Evolutionary conservation across 2,797 vertebrate species (phyloP), one percentile per base, ranked within the genome.

Genomic region (Parambassis ranga): DNA sequence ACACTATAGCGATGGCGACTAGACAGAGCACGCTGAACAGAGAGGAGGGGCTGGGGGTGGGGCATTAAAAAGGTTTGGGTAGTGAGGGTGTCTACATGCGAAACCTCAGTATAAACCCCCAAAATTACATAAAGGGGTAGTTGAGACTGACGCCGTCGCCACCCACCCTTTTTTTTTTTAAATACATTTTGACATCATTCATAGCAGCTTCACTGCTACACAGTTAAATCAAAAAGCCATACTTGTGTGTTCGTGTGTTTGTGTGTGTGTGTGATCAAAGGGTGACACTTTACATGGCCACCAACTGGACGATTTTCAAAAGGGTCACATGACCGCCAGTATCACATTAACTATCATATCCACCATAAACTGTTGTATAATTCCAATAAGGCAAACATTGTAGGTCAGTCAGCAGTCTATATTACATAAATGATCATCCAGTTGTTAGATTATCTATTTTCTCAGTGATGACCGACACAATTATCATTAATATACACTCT

Each of bases 181-280:
- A 15, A 71, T 77, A 89, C 79, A 85, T 82, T 91, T 92, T 93
- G 92, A 94, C 93, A 94, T 93, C 92, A 93, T 92, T 92, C 84
- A 82, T 75, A 84, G 88, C 88, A 90, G 90, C 50, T 75, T 71
- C 43, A 72, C 86, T 82, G 79, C 82, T 80, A 84, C 81, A 81
- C 79, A 77, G 81, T 79, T 84, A 71, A 84, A 75, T 51, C 13
- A 53, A 70, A 80, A 77, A 79, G 66, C 65, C 67, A 67, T 80
- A 72, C 23, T 4, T 59, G 13, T 68, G 36, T 77, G 52, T 74
- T 44, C 57, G 53, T 63, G 39, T 46, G 30, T 49, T 53, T 51
- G 10, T 33, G 27, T 35, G 24, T 43, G 38, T 33, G 44, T 77
- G 67, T 58, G 82, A 82, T 77, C 85, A 70, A 46, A 73, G 63